phyloP scores from a whole-genome alignment of 2,888 invertebrate species.

The Germaria angustata region DNA sequence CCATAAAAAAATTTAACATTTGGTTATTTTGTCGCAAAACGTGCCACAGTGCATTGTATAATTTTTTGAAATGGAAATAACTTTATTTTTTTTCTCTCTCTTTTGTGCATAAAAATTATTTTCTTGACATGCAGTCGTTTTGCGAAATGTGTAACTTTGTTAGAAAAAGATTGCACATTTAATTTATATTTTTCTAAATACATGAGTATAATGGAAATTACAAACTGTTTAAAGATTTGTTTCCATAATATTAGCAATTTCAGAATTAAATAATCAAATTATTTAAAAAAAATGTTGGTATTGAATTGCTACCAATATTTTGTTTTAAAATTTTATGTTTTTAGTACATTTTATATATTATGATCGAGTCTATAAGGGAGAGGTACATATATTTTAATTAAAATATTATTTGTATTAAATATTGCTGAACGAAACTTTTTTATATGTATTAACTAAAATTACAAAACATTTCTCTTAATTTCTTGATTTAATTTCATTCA shows the following conservation, averaged over 20 bases:
- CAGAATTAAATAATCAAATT: constrained; percentile 4
- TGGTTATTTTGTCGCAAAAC: too few relatives aligned
- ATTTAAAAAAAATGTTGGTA: neutral
- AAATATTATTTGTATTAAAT: too few relatives aligned
- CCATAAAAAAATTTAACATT: too few relatives aligned
- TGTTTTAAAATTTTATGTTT: too few relatives aligned
- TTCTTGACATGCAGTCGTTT: neutral
- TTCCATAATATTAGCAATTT: neutral
- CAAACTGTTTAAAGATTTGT: neutral
- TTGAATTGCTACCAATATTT: neutral
- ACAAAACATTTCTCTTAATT: too few relatives aligned
- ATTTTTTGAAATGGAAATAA: constrained; percentile 1
- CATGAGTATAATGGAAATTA: neutral
- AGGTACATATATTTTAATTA: too few relatives aligned
- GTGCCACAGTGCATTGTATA: neutral
- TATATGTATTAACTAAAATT: too few relatives aligned
- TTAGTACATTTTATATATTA: too few relatives aligned
- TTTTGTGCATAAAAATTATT: too few relatives aligned
- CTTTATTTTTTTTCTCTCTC: neutral
- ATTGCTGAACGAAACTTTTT: too few relatives aligned
- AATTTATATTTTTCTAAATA: neutral
- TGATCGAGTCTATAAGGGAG: too few relatives aligned
- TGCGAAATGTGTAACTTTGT: neutral
- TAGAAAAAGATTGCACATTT: neutral
- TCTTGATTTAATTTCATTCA: too few relatives aligned